phyloP scores from a whole-genome alignment of 2,113 vertebrate genomes.

The Alces alces region DNA sequence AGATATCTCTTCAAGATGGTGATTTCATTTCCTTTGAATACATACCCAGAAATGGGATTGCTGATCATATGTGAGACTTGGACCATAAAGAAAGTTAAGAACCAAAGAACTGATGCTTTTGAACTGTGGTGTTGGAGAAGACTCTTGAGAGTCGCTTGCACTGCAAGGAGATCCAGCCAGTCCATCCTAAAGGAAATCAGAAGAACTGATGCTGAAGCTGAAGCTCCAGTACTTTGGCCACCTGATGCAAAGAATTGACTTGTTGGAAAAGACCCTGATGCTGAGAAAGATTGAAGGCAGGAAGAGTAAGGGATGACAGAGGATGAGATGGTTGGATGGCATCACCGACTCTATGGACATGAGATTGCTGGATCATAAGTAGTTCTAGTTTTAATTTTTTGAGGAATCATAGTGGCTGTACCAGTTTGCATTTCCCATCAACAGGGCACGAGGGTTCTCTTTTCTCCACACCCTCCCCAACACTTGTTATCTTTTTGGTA shows the following conservation, averaged over 20 bases:
- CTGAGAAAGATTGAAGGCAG: not conserved
- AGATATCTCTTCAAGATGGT: not conserved
- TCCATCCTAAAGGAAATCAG: not conserved
- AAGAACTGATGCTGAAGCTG: not conserved
- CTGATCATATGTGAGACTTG: not conserved
- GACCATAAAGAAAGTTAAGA: not conserved
- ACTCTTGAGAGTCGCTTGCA: not conserved
- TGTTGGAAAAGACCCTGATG: fast-evolving
- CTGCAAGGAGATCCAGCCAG: not conserved
- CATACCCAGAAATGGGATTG: not conserved
- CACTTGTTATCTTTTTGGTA: not conserved
- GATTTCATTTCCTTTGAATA: not conserved
- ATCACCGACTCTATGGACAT: not conserved
- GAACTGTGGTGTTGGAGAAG: not conserved
- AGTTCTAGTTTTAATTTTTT: not conserved
- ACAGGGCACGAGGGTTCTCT: not conserved
- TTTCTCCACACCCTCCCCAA: not conserved
- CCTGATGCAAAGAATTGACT: not conserved
- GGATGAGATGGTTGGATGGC: not conserved
- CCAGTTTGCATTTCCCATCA: not conserved
- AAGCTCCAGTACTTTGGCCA: not conserved
- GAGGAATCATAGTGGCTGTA: not conserved
- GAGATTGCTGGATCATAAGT: not conserved
- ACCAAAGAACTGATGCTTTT: not conserved
- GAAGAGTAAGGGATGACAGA: not conserved